Base-by-base conservation (phyloP, 2,888 invertebrate species). In the Diabrotica balteata region DNA sequence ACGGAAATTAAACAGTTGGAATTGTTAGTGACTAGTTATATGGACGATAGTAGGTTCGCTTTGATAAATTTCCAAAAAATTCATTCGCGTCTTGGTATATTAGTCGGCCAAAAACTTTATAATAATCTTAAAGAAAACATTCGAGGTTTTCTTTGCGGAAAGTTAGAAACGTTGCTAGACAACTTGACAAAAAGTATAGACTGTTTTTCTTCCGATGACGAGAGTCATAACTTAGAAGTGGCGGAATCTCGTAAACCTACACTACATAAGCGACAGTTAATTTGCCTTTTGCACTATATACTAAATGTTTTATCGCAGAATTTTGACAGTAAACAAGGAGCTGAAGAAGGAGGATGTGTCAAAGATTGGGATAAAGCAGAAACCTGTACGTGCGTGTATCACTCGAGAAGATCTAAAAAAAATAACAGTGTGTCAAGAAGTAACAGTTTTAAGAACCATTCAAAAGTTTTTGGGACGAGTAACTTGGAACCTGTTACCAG, bases 1-100 rank as follows among this genome's bases (percentile, higher is more conserved):
- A 86, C 87, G 0, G 91, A 92, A 84, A 86, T 90, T 0, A 90
- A 90, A 80, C 90, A 90, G 79, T 83, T 92, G 51, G 90, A 91
- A 79, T 87, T 89, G 71, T 86, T 92, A 5, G 89, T 91, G 54
- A 86, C 85, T 62, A 90, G 90, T 50, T 92, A 90, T 79, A 89
- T 90, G 86, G 89, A 89, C 71, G 92, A 92, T 79, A 84, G 85
- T 32, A 83, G 91, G 70, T 92, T 91, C 80, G 71, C 69, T 8
- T 81, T 86, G 7, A 85, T 86, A 11, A 88, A 91, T 79, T 91
- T 92, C 77, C 86, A 87, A 9, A 82, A 89, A 68, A 87, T 90
- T 50, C 92, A 92, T 79, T 88, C 89, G 0, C 84, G 92, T 53
- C 83, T 92, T 63, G 90, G 90, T 0, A 87, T 88, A 72, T 80